These are phyloP conservation scores for Tanypteryx hageni DNA, from an alignment of 2,888 invertebrate genomes.

Conservation along the genomic window DNA sequence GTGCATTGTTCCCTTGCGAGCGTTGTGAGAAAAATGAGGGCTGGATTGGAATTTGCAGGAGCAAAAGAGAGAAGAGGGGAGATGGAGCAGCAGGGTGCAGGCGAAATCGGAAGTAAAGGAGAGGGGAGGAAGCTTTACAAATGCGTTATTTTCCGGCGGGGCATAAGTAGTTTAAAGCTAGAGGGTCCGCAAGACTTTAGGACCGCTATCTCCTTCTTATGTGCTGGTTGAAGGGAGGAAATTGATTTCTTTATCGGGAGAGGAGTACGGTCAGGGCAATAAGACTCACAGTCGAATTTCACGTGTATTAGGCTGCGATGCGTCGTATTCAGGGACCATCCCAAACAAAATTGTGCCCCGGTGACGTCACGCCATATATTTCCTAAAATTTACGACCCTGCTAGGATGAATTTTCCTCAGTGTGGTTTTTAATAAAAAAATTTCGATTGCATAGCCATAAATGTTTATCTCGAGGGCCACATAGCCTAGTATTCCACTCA, in stretches of 20 bases:
- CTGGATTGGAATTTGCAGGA: not conserved
- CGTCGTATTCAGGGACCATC: not conserved
- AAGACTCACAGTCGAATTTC: not conserved
- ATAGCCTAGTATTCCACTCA: no score
- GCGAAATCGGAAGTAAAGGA: not conserved
- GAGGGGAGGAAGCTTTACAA: not conserved
- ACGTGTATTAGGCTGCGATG: not conserved
- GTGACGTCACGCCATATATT: not conserved
- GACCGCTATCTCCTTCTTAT: not conserved
- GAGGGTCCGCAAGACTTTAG: not conserved
- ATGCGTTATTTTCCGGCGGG: not conserved
- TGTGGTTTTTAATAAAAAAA: not conserved
- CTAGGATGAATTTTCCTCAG: not conserved
- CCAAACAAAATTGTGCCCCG: not conserved
- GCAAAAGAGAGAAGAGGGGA: not conserved
- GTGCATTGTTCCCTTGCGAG: not conserved
- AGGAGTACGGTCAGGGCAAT: not conserved
- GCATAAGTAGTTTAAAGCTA: constrained; percentile 2
- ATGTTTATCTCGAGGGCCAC: not conserved
- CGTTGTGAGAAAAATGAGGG: not conserved
- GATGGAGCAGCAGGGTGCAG: not conserved
- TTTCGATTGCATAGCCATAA: not conserved
- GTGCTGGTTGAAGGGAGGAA: not conserved
- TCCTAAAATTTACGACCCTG: no score
- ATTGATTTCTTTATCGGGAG: not conserved